Percentiles rank a stretch among this genome's conserved stretches.
Evolutionary conservation across 2,888 invertebrate species (phyloP).

Genomic region (Hirtodrosophila alboralis): DNA sequence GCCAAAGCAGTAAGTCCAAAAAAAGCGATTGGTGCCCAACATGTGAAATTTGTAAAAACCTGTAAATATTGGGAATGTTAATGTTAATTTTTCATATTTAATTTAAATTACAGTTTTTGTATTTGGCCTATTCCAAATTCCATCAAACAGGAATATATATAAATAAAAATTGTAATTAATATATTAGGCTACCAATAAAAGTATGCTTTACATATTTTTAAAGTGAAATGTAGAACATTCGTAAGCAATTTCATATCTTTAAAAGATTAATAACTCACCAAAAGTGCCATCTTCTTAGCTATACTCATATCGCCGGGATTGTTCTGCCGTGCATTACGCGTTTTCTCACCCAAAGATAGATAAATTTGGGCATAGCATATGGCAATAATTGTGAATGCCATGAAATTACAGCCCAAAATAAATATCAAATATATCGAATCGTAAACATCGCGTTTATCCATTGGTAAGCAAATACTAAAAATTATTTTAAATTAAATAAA

Average conservation of each 20-base stretch:
- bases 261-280: slow-evolving; percentile 86
- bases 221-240: too few relatives aligned
- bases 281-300: slow-evolving; percentile 95
- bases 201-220: background rate
- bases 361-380: slow-evolving; percentile 95
- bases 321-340: slow-evolving; percentile 85
- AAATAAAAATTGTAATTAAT: too few relatives aligned
- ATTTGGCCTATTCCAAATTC: too few relatives aligned
- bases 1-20: slow-evolving; percentile 94
- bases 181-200: too few relatives aligned
- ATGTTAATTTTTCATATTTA: too few relatives aligned
- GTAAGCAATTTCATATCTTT: background rate
- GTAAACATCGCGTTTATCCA: slow-evolving; percentile 89
- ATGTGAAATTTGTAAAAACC: slow-evolving; percentile 92
- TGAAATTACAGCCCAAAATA: slow-evolving; percentile 90
- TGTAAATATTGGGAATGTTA: slow-evolving; percentile 37
- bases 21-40: slow-evolving; percentile 95
- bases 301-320: slow-evolving; percentile 89
- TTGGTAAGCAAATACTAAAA: slow-evolving; percentile 92
- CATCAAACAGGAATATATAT: background rate
- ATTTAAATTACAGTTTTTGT: too few relatives aligned
- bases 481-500: too few relatives aligned
- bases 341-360: slow-evolving; percentile 90
- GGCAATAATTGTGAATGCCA: slow-evolving; percentile 93
- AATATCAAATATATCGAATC: slow-evolving; percentile 91